phyloP scores from a whole-genome alignment of 2,797 vertebrate species.

The Catostomus latipinnis region DNA sequence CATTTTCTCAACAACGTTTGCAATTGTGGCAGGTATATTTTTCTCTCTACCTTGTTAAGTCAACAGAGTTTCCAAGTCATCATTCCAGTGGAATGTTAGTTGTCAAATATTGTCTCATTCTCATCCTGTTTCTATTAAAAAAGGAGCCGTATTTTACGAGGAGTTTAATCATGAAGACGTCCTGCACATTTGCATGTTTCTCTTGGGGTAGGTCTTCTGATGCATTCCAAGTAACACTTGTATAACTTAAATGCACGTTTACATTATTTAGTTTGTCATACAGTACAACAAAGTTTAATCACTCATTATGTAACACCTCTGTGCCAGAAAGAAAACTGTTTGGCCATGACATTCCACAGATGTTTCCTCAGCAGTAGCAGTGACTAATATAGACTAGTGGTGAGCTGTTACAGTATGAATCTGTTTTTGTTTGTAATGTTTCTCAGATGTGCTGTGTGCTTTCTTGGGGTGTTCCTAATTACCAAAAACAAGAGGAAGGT shows the following conservation, averaged over 20 bases:
- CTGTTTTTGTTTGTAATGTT: not conserved
- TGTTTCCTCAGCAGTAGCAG: not conserved
- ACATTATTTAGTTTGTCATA: not conserved
- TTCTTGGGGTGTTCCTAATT: constrained; percentile 91
- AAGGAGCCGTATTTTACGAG: constrained; percentile 92
- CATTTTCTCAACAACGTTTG: constrained; percentile 85
- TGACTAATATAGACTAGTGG: not conserved
- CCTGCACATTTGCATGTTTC: constrained; percentile 93
- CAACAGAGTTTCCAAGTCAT: not conserved
- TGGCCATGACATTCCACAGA: constrained; percentile 12
- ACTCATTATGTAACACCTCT: not conserved
- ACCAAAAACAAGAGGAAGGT: constrained; percentile 87
- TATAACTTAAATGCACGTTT: not conserved
- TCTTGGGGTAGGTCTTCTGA: constrained; percentile 86
- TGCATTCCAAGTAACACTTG: not conserved
- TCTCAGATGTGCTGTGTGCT: constrained; percentile 86
- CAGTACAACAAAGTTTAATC: not conserved
- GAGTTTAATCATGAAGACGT: constrained; percentile 88
- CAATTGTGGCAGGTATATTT: constrained; percentile 85
- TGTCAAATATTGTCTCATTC: not conserved
- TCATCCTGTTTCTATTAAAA: constrained; percentile 49
- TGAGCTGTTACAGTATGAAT: not conserved
- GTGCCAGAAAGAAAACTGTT: constrained; percentile 13
- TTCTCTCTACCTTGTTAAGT: not conserved
- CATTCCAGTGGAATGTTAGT: not conserved